A percentile compares a stretch with the other conserved stretches of the same genome.
Evolutionary conservation across 1,140 invertebrate genomes (phyloP).

Genomic region (Drosophila varians): DNA sequence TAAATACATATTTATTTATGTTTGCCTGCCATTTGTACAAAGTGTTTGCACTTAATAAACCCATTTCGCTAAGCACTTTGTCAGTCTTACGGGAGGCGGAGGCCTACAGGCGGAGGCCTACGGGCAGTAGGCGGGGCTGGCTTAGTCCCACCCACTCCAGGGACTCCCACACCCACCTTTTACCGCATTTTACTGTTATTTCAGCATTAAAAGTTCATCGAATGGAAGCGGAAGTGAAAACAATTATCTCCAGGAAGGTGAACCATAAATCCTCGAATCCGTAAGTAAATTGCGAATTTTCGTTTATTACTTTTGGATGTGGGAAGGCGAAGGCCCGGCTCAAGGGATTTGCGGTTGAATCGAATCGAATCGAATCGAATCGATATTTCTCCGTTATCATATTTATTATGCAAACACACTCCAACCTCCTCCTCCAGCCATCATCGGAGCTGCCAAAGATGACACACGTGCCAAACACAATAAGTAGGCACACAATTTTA

Average conservation of each 20-base stretch:
- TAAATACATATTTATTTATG: slow-evolving; percentile 71
- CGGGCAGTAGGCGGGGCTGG: neutral
- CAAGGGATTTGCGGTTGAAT: slow-evolving; percentile 72
- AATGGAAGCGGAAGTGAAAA: slow-evolving; percentile 77
- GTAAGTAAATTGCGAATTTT: slow-evolving; percentile 81
- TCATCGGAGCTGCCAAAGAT: slow-evolving; percentile 50
- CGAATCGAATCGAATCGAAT: slow-evolving; percentile 80
- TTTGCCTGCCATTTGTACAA: slow-evolving; percentile 65
- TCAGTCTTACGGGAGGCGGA: slow-evolving; percentile 16
- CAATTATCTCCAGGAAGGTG: slow-evolving; percentile 80
- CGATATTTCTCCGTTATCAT: slow-evolving; percentile 79
- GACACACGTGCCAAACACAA: slow-evolving; percentile 54
- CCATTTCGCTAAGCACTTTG: slow-evolving; percentile 77
- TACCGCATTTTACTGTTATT: slow-evolving; percentile 69
- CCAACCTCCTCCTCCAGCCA: slow-evolving; percentile 4
- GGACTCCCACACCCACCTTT: slow-evolving; percentile 42
- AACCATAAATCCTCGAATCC: slow-evolving; percentile 77
- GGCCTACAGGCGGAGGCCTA: too few relatives aligned
- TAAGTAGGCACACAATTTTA: slow-evolving; percentile 11
- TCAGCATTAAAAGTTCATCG: slow-evolving; percentile 78
- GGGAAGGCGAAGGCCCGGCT: slow-evolving; percentile 19
- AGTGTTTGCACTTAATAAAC: slow-evolving; percentile 81
- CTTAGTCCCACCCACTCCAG: slow-evolving; percentile 37
- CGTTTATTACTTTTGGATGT: slow-evolving; percentile 75
- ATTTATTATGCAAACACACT: slow-evolving; percentile 79